phyloP scores from a whole-genome alignment of 2,113 vertebrate genomes.

The Tragelaphus scriptus region DNA sequence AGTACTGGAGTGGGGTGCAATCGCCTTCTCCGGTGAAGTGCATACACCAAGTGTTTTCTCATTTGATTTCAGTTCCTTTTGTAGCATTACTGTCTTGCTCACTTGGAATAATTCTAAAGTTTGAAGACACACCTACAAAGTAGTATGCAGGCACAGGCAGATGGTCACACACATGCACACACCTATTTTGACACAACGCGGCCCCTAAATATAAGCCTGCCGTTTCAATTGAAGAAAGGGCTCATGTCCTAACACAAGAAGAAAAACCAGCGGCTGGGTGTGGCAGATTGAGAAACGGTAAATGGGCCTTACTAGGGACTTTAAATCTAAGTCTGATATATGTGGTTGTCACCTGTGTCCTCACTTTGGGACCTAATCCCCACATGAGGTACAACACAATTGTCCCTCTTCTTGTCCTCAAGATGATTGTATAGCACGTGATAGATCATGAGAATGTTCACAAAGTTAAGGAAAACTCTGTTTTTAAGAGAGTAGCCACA shows the following conservation, averaged over 20 bases:
- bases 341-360: not conserved
- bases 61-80: not conserved
- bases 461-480: not conserved
- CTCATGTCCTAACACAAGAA: not conserved
- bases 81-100: not conserved
- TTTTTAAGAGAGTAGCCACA: not conserved
- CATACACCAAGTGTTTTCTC: not conserved
- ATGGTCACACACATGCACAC: too few species aligned
- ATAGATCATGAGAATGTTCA: not conserved
- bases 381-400: fast-evolving
- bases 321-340: not conserved
- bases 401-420: not conserved
- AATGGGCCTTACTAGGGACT: not conserved
- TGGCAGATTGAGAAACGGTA: not conserved
- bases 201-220: not conserved
- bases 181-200: not conserved
- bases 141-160: too few species aligned
- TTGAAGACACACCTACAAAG: not conserved
- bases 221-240: not conserved
- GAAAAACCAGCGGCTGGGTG: not conserved
- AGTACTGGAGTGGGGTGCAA: too few species aligned
- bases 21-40: not conserved
- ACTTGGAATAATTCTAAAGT: not conserved
- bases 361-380: not conserved
- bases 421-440: not conserved